phyloP scores from a whole-genome alignment of 2,888 invertebrate genomes.

The Mythimna lalbum region DNA sequence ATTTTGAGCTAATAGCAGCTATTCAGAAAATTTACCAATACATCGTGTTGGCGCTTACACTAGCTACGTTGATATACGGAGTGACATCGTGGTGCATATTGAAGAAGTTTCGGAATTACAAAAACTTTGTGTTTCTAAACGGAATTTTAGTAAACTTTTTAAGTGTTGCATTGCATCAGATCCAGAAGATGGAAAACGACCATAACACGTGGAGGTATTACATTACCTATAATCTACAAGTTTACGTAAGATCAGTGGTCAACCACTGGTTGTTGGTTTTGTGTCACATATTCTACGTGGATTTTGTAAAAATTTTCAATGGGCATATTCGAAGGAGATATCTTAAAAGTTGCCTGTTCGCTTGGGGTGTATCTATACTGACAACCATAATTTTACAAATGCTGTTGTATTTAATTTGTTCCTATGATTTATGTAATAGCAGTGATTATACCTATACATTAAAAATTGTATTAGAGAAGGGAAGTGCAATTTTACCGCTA shows the following conservation, averaged over 20 bases:
- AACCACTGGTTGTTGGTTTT: conserved; percentile 21
- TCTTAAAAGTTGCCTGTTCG: conserved; percentile 19
- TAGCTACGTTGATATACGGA: conserved; percentile 25
- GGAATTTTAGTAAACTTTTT: conserved; percentile 11
- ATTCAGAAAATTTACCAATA: background rate
- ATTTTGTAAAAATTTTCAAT: conserved; percentile 24
- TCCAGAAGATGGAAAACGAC: too few relatives aligned
- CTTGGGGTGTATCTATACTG: conserved; percentile 6
- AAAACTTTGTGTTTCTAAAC: conserved; percentile 11
- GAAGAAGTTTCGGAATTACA: conserved; percentile 14
- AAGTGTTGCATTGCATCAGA: too few relatives aligned
- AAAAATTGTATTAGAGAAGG: too few relatives aligned
- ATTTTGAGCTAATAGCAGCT: too few relatives aligned
- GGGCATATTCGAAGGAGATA: background rate
- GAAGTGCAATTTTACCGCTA: too few relatives aligned
- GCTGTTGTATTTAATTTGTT: background rate
- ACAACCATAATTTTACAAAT: background rate
- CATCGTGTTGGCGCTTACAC: background rate
- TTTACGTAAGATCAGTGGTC: background rate
- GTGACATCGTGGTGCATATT: conserved; percentile 1
- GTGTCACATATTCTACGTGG: conserved; percentile 20
- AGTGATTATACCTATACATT: too few relatives aligned
- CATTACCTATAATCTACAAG: background rate
- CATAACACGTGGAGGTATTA: too few relatives aligned
- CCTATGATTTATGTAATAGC: too few relatives aligned